Evolutionary conservation across 2,888 invertebrate genomes (phyloP).

Genomic region (Tipula unca): DNA sequence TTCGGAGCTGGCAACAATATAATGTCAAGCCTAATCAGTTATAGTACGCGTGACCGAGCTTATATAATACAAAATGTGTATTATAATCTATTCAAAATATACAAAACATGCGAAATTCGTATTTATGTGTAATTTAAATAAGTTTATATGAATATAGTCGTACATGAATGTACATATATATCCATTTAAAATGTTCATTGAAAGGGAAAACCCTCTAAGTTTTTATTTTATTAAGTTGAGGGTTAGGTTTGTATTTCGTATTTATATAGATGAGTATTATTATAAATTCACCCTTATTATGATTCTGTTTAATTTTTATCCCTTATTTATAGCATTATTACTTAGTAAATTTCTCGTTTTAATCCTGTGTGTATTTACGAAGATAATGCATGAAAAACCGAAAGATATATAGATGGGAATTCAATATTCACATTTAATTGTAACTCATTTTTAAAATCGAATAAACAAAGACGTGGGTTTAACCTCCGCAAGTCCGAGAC

Average conservation of each 20-base stretch:
- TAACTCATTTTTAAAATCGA: background rate
- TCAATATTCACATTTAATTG: background rate
- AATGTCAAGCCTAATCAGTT: constrained; percentile 22
- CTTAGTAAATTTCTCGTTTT: background rate
- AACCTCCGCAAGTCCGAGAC: background rate
- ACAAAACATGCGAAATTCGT: constrained; percentile 2
- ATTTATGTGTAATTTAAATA: background rate
- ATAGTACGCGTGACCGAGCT: constrained; percentile 22
- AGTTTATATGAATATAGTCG: background rate
- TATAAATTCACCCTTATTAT: background rate
- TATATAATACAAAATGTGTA: constrained; percentile 21
- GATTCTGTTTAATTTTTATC: background rate
- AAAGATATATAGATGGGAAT: background rate
- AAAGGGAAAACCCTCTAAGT: background rate
- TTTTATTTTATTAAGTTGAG: background rate
- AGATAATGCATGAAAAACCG: background rate
- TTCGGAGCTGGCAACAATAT: background rate
- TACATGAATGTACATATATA: background rate
- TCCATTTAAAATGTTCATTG: background rate
- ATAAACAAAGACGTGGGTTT: background rate
- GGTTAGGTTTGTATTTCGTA: background rate
- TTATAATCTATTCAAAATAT: constrained; percentile 14
- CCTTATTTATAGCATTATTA: background rate
- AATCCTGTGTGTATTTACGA: background rate
- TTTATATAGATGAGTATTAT: background rate